These are phyloP conservation scores for Butastur rufipennis DNA, from an alignment of 2,113 vertebrate genomes.

Conservation along the genomic window DNA sequence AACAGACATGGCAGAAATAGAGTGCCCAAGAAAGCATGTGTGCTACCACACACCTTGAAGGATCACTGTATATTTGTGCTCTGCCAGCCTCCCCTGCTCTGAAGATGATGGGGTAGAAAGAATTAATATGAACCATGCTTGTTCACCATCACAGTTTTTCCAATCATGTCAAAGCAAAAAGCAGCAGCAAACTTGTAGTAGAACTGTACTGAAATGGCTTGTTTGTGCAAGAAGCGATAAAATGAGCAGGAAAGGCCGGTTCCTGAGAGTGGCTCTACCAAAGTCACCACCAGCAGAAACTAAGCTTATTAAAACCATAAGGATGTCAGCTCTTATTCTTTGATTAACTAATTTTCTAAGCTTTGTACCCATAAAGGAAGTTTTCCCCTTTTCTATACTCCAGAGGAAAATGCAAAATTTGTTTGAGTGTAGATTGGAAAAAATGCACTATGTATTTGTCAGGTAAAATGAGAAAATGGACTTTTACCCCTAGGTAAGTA, in stretches of 20 bases:
- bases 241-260: not conserved
- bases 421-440: not conserved
- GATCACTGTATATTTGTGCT: not conserved
- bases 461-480: not conserved
- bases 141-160: not conserved
- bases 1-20: not conserved
- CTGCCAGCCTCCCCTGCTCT: not conserved
- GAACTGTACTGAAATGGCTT: not conserved
- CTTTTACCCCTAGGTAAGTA: not conserved
- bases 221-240: not conserved
- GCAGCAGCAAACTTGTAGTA: not conserved
- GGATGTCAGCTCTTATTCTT: not conserved
- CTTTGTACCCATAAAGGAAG: not conserved
- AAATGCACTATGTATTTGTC: not conserved
- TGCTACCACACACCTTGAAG: not conserved
- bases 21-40: not conserved
- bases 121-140: not conserved
- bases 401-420: not conserved
- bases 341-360: not conserved
- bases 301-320: not conserved
- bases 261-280: not conserved
- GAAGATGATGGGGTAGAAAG: not conserved
- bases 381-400: not conserved
- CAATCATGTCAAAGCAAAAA: not conserved
- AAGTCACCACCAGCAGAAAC: not conserved